These are phyloP conservation scores for Blennius ocellaris DNA, from an alignment of 2,113 vertebrate species.

Conservation along the genomic window DNA sequence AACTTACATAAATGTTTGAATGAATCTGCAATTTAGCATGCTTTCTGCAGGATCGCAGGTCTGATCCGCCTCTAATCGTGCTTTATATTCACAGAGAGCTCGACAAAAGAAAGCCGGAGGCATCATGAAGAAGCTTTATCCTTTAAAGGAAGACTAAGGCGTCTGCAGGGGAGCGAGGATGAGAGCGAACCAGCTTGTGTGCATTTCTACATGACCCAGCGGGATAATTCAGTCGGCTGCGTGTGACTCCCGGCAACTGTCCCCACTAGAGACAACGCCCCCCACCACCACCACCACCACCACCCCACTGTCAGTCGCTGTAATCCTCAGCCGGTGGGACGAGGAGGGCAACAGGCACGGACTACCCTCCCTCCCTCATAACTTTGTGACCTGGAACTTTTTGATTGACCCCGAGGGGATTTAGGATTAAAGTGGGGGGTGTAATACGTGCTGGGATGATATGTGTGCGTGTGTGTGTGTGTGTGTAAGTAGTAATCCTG, in stretches of 20 bases:
- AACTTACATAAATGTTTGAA: no score
- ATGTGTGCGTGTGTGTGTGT: conserved; percentile 7
- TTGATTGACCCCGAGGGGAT: conserved; percentile 56
- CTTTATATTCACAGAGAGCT: no score
- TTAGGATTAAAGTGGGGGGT: conserved; percentile 48
- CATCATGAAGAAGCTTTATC: not conserved
- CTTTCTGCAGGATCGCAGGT: no score
- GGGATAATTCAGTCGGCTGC: conserved; percentile 32
- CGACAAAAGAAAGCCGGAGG: not conserved
- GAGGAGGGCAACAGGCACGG: conserved; percentile 5
- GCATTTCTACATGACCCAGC: conserved; percentile 9
- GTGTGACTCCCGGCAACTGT: conserved; percentile 50
- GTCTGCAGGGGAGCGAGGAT: not conserved
- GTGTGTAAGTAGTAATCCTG: conserved; percentile 48
- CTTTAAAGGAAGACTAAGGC: not conserved
- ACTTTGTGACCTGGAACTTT: conserved; percentile 66
- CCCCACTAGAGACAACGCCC: conserved; percentile 38
- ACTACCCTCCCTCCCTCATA: not conserved
- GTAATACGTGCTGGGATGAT: conserved; percentile 28
- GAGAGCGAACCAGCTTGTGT: conserved; percentile 1
- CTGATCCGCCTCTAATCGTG: no score
- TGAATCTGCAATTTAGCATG: no score
- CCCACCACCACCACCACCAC: no score
- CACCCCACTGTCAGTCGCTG: conserved; percentile 33
- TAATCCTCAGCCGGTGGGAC: conserved; percentile 55